Percentiles rank a stretch among this genome's conserved stretches.
These are phyloP conservation scores for Corvus hawaiiensis DNA, from an alignment of 2,113 vertebrate genomes.

Conservation along the genomic window DNA sequence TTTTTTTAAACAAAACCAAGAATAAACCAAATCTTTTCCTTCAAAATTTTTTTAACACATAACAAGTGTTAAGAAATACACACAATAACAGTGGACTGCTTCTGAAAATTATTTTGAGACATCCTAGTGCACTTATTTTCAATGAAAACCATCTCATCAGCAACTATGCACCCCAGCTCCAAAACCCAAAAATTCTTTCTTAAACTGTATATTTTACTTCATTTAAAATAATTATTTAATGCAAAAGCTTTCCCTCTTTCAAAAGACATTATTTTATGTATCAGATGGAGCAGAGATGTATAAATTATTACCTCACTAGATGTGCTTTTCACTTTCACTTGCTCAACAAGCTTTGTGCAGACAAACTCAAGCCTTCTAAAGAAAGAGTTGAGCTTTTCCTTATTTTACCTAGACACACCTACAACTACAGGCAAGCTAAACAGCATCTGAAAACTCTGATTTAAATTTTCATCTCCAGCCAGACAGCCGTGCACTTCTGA, in stretches of 20 bases:
- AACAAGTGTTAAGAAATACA: background rate
- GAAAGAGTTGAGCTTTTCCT: background rate
- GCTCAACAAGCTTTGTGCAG: background rate
- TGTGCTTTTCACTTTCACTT: background rate
- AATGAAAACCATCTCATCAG: background rate
- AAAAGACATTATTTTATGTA: background rate
- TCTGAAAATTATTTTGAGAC: background rate
- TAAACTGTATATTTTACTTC: background rate
- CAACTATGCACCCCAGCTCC: background rate
- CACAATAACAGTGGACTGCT: background rate
- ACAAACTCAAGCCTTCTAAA: background rate
- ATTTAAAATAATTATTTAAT: background rate
- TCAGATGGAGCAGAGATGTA: background rate
- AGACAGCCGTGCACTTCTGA: accelerated
- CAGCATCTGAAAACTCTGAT: background rate
- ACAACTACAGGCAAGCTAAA: background rate
- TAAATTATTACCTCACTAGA: background rate
- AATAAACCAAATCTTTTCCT: background rate
- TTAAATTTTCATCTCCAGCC: background rate
- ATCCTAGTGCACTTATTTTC: background rate
- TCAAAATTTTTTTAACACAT: background rate
- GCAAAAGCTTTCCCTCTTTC: background rate
- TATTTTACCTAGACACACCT: background rate
- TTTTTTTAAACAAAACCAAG: background rate
- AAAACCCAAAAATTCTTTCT: background rate